Percentiles rank a stretch among this genome's conserved stretches.
Evolutionary conservation across 2,888 invertebrate genomes (phyloP).

Genomic region (Thymelicus acteon): DNA sequence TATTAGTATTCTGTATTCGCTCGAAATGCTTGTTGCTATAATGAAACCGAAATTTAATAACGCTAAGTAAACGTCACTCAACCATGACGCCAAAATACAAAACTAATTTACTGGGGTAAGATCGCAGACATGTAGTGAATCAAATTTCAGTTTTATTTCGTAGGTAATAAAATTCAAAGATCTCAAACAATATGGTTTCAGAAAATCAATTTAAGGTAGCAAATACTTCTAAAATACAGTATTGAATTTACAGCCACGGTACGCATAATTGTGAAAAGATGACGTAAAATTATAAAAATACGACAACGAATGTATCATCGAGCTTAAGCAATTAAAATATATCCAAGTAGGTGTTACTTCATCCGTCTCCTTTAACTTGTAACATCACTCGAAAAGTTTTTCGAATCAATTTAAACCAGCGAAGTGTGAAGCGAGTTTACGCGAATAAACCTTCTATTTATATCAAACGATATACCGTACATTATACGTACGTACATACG

Average conservation of each 20-base stretch:
- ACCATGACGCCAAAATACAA: slow-evolving; percentile 13
- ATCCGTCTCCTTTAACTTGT: not conserved
- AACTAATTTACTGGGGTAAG: slow-evolving; percentile 12
- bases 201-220: no score
- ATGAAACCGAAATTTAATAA: slow-evolving; percentile 20
- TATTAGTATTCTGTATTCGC: not conserved
- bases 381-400: not conserved
- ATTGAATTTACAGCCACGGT: no score
- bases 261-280: slow-evolving; percentile 1
- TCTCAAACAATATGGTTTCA: not conserved
- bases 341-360: slow-evolving; percentile 1
- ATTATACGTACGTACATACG: no score
- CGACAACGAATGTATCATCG: slow-evolving; percentile 18
- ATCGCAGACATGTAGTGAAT: not conserved
- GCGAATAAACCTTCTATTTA: not conserved
- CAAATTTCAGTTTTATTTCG: slow-evolving; percentile 6
- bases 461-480: not conserved
- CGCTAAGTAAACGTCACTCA: slow-evolving; percentile 22
- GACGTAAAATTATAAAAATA: not conserved
- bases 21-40: slow-evolving; percentile 2
- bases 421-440: not conserved
- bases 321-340: slow-evolving; percentile 23
- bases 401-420: not conserved
- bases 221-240: no score
- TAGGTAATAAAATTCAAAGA: not conserved